A percentile compares a stretch with the other conserved stretches of the same genome.
Conservation (phyloP, 2,113 vertebrate genomes). For the Corydoras sp. region DNA sequence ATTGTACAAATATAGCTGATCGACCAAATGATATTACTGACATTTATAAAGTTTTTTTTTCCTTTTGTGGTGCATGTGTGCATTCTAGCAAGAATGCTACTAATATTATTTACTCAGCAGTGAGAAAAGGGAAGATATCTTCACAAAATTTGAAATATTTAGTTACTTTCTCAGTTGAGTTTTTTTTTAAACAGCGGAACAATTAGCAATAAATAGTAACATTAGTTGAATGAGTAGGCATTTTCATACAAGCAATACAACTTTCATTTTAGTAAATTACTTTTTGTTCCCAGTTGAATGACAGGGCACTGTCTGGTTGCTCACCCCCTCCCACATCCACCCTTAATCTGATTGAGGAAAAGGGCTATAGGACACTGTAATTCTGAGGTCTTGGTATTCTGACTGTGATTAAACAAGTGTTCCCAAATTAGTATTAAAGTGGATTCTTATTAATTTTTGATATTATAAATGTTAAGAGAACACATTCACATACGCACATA, state of each 20-base stretch:
- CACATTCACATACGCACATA: constrained; percentile 40
- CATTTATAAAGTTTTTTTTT: neutral
- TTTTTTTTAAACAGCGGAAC: constrained; percentile 63
- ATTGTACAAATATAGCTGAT: too few relatives aligned
- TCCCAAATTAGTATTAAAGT: constrained; percentile 60
- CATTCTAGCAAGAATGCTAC: neutral
- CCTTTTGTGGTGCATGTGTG: neutral
- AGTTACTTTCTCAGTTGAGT: constrained; percentile 42
- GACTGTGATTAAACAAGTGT: constrained; percentile 59
- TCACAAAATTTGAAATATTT: too few relatives aligned
- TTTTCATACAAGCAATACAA: constrained; percentile 70
- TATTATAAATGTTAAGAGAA: constrained; percentile 54
- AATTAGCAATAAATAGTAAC: constrained; percentile 64
- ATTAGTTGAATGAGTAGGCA: constrained; percentile 68
- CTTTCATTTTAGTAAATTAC: constrained; percentile 72
- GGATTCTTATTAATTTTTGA: constrained; percentile 49
- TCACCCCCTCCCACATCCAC: constrained; percentile 39
- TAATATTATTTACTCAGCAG: constrained; percentile 14
- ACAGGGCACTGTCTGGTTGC: constrained; percentile 55
- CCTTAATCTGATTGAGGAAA: constrained; percentile 68
- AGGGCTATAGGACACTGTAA: constrained; percentile 62
- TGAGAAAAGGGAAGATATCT: constrained; percentile 30
- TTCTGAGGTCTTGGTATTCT: constrained; percentile 64
- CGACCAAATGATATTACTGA: too few relatives aligned
- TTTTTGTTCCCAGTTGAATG: constrained; percentile 69